A percentile compares a stretch with the other conserved stretches of the same genome.
Conservation (phyloP, 2,797 vertebrate genomes). For the Chlorospingus semifuscus region DNA sequence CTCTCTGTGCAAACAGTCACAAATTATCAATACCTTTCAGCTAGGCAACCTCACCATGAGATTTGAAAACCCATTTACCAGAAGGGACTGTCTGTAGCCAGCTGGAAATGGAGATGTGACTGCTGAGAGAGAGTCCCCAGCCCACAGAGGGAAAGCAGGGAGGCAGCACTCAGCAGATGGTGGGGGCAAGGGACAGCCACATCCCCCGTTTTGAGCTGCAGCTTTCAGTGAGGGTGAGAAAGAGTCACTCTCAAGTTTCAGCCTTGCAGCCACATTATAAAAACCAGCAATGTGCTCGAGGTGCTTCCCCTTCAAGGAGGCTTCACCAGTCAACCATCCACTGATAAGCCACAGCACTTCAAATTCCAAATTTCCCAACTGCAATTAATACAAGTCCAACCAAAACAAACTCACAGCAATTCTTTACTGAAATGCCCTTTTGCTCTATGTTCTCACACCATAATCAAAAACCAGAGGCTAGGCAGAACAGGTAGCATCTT, state of each 20-base stretch:
- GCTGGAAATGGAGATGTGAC: slow-evolving; percentile 7
- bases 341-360: not conserved
- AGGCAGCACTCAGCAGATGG: slow-evolving; percentile 31
- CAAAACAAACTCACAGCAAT: not conserved
- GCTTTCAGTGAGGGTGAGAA: not conserved
- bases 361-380: not conserved
- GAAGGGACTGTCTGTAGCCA: not conserved
- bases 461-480: not conserved
- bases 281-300: not conserved
- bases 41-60: not conserved
- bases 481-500: not conserved
- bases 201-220: not conserved
- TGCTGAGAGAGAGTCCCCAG: not conserved
- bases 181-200: not conserved
- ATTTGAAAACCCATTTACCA: not conserved
- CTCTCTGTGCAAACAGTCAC: not conserved
- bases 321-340: not conserved
- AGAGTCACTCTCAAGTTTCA: not conserved
- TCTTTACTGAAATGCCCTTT: not conserved
- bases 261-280: not conserved
- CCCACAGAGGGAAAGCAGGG: slow-evolving; percentile 26
- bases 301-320: not conserved
- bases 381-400: not conserved
- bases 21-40: not conserved
- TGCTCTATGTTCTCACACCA: not conserved